Base-by-base conservation (phyloP, 2,797 vertebrate genomes). In the Bovichtus variegatus region DNA sequence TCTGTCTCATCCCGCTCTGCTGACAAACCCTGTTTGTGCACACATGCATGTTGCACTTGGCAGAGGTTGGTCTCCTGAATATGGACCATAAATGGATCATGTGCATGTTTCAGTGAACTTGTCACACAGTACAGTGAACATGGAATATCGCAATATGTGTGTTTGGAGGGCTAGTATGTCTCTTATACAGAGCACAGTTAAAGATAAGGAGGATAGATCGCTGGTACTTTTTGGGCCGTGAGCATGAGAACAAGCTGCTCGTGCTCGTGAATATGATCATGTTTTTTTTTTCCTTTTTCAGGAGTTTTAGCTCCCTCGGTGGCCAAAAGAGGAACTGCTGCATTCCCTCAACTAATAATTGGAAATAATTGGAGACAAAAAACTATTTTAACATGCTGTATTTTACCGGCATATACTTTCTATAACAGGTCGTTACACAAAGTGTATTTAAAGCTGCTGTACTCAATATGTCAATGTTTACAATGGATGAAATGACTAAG, bases 1-100 rank as follows among this genome's bases (percentile, higher is more conserved):
- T 93, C 92, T 90, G 89, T 82, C 82, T 84, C 84, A 73, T 76
- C 50, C 65, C 27, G 25, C 87, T 83, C 82, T 71, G 49, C 85
- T 89, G 90, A 92, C 87, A 87, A 80, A 82, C 72, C 31, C 23
- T 27, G 76, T 90, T 91, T 92, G 81, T 3, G 59, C 82, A 83
- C 81, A 65, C 66, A 57, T 47, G 64, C 84, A 69, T 84, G 76
- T 84, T 87, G 60, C 41, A 5, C 74, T 86, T 86, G 84, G 86
- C 87, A 82, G 49, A 73, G 58, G 62, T 68, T 46, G 25, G 63
- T 67, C 74, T 85, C 66, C 71, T 81, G 73, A 87, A 90, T 83
- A 78, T 74, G 64, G 83, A 75, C 83, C n/a, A n/a, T 11, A 53
- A 74, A 84, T 71, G 49, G 77, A 82, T 82, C 55, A 15, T 55